Evolutionary conservation across 2,113 vertebrate species (phyloP).

Genomic region (Geococcyx californianus): DNA sequence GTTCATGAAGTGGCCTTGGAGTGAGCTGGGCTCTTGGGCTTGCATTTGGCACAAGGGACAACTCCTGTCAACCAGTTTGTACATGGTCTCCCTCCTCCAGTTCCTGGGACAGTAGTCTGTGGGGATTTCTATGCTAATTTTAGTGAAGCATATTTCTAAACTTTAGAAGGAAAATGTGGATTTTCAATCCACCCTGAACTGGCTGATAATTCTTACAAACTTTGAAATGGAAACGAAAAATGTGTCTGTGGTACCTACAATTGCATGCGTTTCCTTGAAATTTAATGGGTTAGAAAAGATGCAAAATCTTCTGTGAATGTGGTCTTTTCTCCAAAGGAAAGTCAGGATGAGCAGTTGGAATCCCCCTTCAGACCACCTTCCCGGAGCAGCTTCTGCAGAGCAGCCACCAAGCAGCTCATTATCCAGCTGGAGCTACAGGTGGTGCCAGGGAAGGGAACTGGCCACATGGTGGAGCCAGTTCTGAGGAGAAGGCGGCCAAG

Average conservation of each 20-base stretch:
- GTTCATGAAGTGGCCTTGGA: not conserved
- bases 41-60: not conserved
- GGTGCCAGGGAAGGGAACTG: not conserved
- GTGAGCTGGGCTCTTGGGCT: not conserved
- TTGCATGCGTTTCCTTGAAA: not conserved
- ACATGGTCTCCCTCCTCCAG: accelerated
- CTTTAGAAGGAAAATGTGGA: not conserved
- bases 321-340: not conserved
- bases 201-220: not conserved
- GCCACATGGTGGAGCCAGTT: slow-evolving; percentile 16
- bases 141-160: not conserved
- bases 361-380: not conserved
- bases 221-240: not conserved
- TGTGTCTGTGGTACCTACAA: not conserved
- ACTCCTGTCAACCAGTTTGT: not conserved
- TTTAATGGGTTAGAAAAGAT: not conserved
- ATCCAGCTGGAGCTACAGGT: accelerated
- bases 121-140: not conserved
- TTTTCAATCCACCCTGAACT: not conserved
- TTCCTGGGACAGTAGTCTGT: not conserved
- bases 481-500: not conserved
- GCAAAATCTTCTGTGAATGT: not conserved
- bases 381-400: not conserved
- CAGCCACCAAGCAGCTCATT: too few relatives aligned
- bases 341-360: not conserved